These are phyloP conservation scores for Azemiops feae DNA, from an alignment of 2,113 vertebrate species.

Conservation along the genomic window DNA sequence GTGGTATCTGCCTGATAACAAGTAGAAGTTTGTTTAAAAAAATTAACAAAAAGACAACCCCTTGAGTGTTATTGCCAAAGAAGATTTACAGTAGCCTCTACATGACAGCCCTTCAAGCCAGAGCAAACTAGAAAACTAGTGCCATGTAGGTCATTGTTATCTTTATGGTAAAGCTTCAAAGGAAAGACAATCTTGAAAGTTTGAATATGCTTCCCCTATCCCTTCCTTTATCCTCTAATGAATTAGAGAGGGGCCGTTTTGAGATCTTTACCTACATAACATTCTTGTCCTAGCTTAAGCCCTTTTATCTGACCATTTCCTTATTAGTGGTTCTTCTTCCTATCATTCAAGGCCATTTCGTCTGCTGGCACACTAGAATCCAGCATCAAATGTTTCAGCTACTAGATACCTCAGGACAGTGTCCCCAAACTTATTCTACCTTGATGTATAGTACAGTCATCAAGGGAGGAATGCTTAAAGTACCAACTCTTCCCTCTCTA, in stretches of 20 bases:
- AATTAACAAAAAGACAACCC: not conserved
- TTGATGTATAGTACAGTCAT: not conserved
- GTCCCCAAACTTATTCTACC: not conserved
- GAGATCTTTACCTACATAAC: not conserved
- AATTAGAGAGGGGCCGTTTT: not conserved
- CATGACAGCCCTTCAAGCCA: not conserved
- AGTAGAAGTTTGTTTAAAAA: not conserved
- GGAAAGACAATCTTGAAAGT: not conserved
- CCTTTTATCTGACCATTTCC: not conserved
- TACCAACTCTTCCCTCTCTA: not conserved
- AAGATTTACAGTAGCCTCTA: not conserved
- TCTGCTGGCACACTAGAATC: not conserved
- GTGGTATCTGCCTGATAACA: not conserved
- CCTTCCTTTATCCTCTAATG: not conserved
- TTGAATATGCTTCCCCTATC: not conserved
- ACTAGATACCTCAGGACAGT: not conserved
- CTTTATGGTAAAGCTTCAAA: not conserved
- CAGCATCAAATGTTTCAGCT: not conserved
- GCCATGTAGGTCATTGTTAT: not conserved
- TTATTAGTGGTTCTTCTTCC: not conserved
- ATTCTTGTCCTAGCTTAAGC: not conserved
- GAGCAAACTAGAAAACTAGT: not conserved
- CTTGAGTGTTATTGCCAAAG: not conserved
- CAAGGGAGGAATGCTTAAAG: not conserved
- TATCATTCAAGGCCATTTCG: not conserved